Conservation (phyloP, 92 coral and sea anemone genomes). For the Desmophyllum pertusum region DNA sequence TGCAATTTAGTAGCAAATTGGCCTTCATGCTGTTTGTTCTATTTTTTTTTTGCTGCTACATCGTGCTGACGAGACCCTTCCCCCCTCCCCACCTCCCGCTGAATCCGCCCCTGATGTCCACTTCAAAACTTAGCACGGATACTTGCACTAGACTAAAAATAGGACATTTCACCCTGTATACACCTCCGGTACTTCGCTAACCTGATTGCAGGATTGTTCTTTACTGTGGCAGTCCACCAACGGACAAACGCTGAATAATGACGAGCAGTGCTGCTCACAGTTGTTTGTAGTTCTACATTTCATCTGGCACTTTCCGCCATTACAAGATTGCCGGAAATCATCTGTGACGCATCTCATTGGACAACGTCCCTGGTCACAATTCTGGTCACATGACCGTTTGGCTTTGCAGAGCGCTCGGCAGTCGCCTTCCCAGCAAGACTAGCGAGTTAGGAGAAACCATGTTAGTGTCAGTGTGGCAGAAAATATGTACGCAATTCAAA, state of each 20-base stretch:
- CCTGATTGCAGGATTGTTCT: constrained; percentile 37
- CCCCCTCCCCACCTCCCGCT: no score
- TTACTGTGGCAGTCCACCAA: constrained; percentile 32
- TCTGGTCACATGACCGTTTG: constrained; percentile 23
- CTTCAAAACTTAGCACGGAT: no score
- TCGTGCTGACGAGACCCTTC: no score
- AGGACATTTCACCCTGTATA: no score
- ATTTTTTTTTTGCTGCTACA: no score
- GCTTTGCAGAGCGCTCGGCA: constrained; percentile 41
- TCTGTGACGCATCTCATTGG: constrained; percentile 30
- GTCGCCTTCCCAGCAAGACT: constrained; percentile 38
- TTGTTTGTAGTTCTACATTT: constrained; percentile 23
- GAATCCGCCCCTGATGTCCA: no score
- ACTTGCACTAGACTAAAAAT: no score
- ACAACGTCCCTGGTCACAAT: constrained; percentile 23
- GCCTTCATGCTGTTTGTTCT: no score
- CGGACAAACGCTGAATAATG: constrained; percentile 15
- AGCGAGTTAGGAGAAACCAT: background rate
- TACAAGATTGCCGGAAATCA: constrained; percentile 12
- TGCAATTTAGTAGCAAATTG: no score
- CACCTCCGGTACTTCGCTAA: background rate
- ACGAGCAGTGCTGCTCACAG: constrained; percentile 21
- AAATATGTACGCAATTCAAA: no score
- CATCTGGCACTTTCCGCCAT: constrained; percentile 27
- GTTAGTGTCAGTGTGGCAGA: background rate